Conservation (phyloP, 1,140 invertebrate genomes). For the Papilio dardanus region DNA sequence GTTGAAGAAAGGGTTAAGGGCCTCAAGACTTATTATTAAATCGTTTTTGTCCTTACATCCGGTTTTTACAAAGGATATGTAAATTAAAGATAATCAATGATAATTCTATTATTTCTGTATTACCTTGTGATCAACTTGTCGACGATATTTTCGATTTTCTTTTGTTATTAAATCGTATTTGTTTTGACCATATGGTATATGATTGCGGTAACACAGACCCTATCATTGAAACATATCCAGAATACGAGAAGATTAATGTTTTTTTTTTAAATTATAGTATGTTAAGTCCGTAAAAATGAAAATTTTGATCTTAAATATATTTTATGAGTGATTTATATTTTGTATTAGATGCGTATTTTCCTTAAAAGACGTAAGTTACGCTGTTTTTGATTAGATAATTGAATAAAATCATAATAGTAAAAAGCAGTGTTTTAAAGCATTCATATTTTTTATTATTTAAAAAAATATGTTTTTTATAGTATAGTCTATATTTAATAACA, state of each 20-base stretch:
- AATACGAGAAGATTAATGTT: background rate
- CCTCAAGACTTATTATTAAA: constrained; percentile 79
- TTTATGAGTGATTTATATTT: too few relatives aligned
- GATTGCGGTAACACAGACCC: constrained; percentile 12
- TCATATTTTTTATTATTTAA: too few relatives aligned
- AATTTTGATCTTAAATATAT: background rate
- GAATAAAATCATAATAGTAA: too few relatives aligned
- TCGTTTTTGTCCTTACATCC: constrained; percentile 81
- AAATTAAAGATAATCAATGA: constrained; percentile 79
- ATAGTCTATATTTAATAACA: too few relatives aligned
- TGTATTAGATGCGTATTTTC: too few relatives aligned
- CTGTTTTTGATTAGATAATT: too few relatives aligned
- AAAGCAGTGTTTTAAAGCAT: too few relatives aligned
- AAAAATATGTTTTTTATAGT: too few relatives aligned
- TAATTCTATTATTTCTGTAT: constrained; percentile 79
- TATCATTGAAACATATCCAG: background rate
- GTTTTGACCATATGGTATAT: constrained; percentile 68
- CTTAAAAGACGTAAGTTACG: too few relatives aligned
- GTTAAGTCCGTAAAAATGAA: background rate
- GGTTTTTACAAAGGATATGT: constrained; percentile 77
- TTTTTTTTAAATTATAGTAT: background rate
- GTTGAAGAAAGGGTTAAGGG: constrained; percentile 79
- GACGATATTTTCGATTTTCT: constrained; percentile 56
- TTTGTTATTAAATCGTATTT: constrained; percentile 66
- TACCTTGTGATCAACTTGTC: constrained; percentile 76